Evolutionary conservation across 2,888 invertebrate species (phyloP).

Genomic region (Tanytarsus gracilentus): DNA sequence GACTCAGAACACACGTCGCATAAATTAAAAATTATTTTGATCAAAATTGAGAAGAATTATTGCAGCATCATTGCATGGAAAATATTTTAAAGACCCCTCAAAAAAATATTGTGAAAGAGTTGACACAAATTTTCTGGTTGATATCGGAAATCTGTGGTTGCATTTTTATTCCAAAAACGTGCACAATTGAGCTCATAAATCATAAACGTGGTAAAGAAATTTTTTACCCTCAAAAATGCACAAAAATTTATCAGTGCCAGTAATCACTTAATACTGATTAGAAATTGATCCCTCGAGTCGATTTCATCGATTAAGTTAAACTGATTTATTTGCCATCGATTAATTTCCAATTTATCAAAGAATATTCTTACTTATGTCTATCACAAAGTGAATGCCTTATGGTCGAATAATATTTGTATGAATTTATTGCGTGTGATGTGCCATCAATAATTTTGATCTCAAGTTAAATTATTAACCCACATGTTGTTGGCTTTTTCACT

Average conservation of each 20-base stretch:
- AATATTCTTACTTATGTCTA: too few species aligned
- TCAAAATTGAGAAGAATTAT: too few species aligned
- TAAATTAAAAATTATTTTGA: too few species aligned
- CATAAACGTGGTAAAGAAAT: neutral
- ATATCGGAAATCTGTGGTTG: neutral
- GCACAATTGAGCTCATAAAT: neutral
- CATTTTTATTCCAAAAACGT: constrained; percentile 14
- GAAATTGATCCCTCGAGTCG: constrained; percentile 2
- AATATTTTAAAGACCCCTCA: too few species aligned
- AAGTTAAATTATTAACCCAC: constrained; percentile 15
- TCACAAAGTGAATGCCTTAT: neutral
- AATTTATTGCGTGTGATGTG: constrained; percentile 23
- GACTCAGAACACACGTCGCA: too few species aligned
- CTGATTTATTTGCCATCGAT: constrained; percentile 22
- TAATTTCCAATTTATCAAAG: constrained; percentile 26
- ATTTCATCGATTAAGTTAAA: neutral
- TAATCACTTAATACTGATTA: neutral
- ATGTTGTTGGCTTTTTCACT: too few species aligned
- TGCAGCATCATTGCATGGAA: too few species aligned
- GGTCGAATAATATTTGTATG: constrained; percentile 4
- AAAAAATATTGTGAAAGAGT: too few species aligned
- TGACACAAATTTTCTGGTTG: too few species aligned
- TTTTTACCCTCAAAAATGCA: too few species aligned
- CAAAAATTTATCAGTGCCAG: neutral
- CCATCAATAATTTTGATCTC: neutral